These are phyloP conservation scores for Mesodorylaimus sp. DNA, from an alignment of 2,888 invertebrate species.

Conservation along the genomic window DNA sequence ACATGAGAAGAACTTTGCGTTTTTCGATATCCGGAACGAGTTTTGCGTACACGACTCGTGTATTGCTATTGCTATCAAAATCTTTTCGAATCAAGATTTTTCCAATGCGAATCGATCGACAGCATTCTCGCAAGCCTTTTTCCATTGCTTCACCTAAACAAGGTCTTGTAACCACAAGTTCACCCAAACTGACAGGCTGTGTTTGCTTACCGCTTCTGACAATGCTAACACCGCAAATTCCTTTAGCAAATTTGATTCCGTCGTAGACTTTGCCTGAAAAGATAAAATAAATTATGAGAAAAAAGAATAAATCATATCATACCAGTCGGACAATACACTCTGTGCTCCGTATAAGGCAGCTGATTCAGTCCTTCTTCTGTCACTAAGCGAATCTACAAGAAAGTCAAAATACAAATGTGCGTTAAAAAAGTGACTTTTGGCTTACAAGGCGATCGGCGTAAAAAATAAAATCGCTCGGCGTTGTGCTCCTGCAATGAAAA, in stretches of 20 bases:
- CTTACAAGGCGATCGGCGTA: conserved; percentile 77
- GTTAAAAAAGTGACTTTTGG: conserved; percentile 7
- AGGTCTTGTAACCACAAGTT: conserved; percentile 1
- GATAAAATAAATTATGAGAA: neutral
- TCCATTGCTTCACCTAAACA: conserved; percentile 68
- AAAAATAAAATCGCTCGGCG: conserved; percentile 89
- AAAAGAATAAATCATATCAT: conserved; percentile 4
- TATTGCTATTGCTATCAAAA: conserved; percentile 84
- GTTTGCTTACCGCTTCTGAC: conserved; percentile 46
- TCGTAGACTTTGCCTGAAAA: conserved; percentile 55
- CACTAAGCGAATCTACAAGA: conserved; percentile 60
- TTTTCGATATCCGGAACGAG: conserved; percentile 84
- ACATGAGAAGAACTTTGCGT: conserved; percentile 77
- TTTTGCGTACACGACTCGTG: conserved; percentile 82
- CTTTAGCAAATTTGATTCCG: conserved; percentile 82
- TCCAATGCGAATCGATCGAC: conserved; percentile 89
- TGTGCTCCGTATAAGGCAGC: conserved; percentile 72
- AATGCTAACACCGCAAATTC: conserved; percentile 95
- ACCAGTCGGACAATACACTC: conserved; percentile 73
- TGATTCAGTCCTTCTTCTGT: conserved; percentile 96
- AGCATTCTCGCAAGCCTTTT: conserved; percentile 62
- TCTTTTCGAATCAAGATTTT: conserved; percentile 94
- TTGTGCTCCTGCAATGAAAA: conserved; percentile 53
- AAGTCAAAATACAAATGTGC: neutral
- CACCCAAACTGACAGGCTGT: too few species aligned